Evolutionary conservation across 2,113 vertebrate genomes (phyloP).

Genomic region (Indicator maculatus): DNA sequence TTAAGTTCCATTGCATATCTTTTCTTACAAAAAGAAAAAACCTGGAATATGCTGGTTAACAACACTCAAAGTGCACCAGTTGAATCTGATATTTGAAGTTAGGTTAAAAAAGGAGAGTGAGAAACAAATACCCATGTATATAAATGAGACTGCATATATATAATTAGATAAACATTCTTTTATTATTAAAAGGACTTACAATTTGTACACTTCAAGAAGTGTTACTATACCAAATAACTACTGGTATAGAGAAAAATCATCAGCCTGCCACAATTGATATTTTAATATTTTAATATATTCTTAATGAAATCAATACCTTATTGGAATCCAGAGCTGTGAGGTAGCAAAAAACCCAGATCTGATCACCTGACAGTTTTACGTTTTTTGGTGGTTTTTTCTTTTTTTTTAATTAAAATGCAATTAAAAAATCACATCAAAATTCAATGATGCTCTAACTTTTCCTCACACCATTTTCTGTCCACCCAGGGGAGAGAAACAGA

Average conservation of each 20-base stretch:
- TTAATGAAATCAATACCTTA: background rate
- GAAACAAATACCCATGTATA: background rate
- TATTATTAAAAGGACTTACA: background rate
- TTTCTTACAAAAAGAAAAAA: background rate
- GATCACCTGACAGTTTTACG: background rate
- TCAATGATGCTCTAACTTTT: slow-evolving; percentile 43
- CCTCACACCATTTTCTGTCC: background rate
- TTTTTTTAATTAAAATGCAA: slow-evolving; percentile 53
- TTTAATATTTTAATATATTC: background rate
- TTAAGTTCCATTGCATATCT: background rate
- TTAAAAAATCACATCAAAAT: slow-evolving; percentile 43
- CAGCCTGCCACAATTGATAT: background rate
- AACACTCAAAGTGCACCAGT: background rate
- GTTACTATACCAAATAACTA: background rate
- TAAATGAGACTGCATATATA: accelerated
- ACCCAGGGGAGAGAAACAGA: background rate
- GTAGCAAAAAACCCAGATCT: slow-evolving; percentile 19
- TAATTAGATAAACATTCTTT: background rate
- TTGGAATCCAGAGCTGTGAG: background rate
- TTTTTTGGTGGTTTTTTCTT: no score
- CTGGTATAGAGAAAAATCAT: background rate
- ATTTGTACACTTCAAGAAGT: background rate
- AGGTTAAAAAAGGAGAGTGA: background rate
- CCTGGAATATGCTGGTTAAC: background rate
- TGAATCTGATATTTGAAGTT: background rate